A percentile compares a stretch with the other conserved stretches of the same genome.
These are phyloP conservation scores for Amblyopsis rosae DNA, from an alignment of 2,113 vertebrate species.

Conservation along the genomic window DNA sequence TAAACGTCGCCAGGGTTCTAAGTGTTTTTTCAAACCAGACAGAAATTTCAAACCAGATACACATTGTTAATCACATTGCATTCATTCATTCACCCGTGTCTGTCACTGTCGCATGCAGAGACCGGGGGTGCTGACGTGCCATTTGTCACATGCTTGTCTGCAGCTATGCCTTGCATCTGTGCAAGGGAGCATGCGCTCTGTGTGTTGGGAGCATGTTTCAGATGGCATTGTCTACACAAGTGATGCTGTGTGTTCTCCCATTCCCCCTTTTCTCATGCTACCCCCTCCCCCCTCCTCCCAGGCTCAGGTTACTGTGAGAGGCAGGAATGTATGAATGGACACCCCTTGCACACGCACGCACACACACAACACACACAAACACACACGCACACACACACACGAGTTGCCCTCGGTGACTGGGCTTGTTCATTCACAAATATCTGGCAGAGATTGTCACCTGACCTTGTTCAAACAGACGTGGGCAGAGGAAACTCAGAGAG, in stretches of 20 bases:
- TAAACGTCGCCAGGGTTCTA: background rate
- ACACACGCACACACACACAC: conserved; percentile 20
- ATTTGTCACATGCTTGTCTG: background rate
- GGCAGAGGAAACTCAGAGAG: conserved; percentile 33
- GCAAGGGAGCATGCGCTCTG: background rate
- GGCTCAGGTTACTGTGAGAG: conserved; percentile 66
- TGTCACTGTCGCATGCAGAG: too few relatives aligned
- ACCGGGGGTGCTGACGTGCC: background rate
- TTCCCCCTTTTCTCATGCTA: conserved; percentile 9
- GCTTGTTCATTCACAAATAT: conserved; percentile 74
- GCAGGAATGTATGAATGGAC: conserved; percentile 74
- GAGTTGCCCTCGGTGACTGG: conserved; percentile 1
- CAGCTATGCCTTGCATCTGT: background rate
- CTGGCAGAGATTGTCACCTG: conserved; percentile 60
- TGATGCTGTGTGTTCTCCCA: conserved; percentile 17
- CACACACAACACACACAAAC: conserved; percentile 13
- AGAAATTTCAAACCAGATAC: too few relatives aligned
- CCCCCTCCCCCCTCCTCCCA: conserved; percentile 20
- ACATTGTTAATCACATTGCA: conserved; percentile 1
- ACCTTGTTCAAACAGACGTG: conserved; percentile 64
- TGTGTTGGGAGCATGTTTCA: conserved; percentile 22
- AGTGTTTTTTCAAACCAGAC: background rate
- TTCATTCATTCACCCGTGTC: background rate
- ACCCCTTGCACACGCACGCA: conserved; percentile 20
- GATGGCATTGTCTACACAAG: conserved; percentile 32